Evolutionary conservation across 1,140 invertebrate species (phyloP), one percentile per base, ranked within the genome.

Genomic region (Drosophila sproati): DNA sequence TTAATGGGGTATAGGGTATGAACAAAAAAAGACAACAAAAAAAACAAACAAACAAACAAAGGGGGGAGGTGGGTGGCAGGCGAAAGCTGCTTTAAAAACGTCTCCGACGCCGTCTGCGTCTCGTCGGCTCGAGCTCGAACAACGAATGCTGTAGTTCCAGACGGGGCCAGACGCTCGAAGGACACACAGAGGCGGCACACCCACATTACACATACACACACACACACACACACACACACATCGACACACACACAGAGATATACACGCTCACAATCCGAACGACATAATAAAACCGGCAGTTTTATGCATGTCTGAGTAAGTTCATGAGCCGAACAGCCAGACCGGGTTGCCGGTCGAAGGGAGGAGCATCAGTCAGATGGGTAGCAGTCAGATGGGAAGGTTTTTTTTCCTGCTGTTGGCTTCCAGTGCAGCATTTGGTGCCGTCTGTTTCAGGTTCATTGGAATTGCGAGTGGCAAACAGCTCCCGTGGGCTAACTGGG

Each of bases 231-330:
- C 60, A 75, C 20, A 78, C 56, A 56, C 54, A 59, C 78, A 61
- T 55, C 72, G n/a, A 20, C 20, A 20, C 20, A 20, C 20, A 20
- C 20, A 45, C 28, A 52, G 35, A 39, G 35, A 69, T 54, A 63
- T 54, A 61, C 41, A 63, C 29, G 20, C 20, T 1, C 20, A 57
- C 47, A 62, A 67, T 60, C 64, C 72, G 77, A 88, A 88, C 83
- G 83, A 88, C 83, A 88, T 88, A 88, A 88, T 88, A 88, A 88
- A 88, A 88, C 83, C 83, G 83, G 83, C 83, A 89, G 89, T 88
- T 87, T 88, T 88, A 88, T 88, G 83, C 83, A 88, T 88, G 83
- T 89, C 83, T 88, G 85, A 88, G 83, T 88, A 88, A 88, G 85
- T 88, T 80, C 85, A 88, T 89, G 83, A 83, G 85, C 77, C 83